Percentiles rank a stretch among this genome's conserved stretches.
These are phyloP conservation scores for Chrysolina haemoptera DNA, from an alignment of 2,888 invertebrate species.

Conservation along the genomic window DNA sequence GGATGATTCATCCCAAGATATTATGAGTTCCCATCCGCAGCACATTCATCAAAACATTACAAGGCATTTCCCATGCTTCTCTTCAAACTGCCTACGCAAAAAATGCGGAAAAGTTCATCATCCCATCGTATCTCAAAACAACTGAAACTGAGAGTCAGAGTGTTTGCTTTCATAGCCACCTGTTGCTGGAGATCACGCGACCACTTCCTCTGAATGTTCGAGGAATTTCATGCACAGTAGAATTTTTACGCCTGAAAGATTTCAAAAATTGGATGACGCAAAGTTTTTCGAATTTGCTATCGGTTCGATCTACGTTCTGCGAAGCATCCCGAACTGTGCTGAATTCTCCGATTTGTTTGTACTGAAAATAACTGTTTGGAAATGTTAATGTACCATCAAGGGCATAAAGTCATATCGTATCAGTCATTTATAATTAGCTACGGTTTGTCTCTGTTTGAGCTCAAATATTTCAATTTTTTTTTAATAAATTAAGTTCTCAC, in stretches of 20 bases:
- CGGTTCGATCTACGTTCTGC: neutral
- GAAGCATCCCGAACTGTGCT: neutral
- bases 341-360: neutral
- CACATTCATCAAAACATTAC: slow-evolving; percentile 21
- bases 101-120: slow-evolving; percentile 28
- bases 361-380: neutral
- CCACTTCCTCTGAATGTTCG: slow-evolving; percentile 10
- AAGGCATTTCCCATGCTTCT: slow-evolving; percentile 17
- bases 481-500: too few relatives aligned
- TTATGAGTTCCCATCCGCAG: neutral
- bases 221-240: slow-evolving; percentile 11
- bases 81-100: slow-evolving; percentile 20
- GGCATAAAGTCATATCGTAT: too few relatives aligned
- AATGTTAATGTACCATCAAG: too few relatives aligned
- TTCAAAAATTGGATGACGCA: slow-evolving; percentile 14
- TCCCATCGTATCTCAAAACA: slow-evolving; percentile 34
- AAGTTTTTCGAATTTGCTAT: slow-evolving; percentile 4
- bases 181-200: slow-evolving; percentile 29
- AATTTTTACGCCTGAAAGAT: slow-evolving; percentile 3
- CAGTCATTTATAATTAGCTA: too few relatives aligned
- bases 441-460: too few relatives aligned
- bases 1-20: neutral
- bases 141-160: slow-evolving; percentile 20
- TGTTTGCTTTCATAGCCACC: slow-evolving; percentile 29
- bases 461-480: too few relatives aligned